Evolutionary conservation across 1,140 invertebrate species (phyloP).

Genomic region (Tetraneura akinire): DNA sequence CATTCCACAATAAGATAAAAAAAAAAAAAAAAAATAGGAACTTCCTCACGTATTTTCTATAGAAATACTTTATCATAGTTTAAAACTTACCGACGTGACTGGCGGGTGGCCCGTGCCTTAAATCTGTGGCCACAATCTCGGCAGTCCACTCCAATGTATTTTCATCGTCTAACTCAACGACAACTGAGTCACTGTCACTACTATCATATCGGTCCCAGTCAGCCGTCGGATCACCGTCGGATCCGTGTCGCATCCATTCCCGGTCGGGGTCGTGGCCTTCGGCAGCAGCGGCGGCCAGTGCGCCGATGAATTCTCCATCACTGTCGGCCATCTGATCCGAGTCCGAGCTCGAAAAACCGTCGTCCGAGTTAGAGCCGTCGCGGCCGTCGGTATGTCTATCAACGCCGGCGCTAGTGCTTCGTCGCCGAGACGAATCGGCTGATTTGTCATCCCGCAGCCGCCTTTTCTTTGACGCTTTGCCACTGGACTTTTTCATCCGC

Average conservation of each 20-base stretch:
- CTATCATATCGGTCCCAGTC: neutral
- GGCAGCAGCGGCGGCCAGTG: neutral
- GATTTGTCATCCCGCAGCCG: too few species aligned
- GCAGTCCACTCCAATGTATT: conserved; percentile 5
- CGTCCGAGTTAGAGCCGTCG: neutral
- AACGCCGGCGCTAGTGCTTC: neutral
- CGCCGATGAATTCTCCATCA: conserved; percentile 3
- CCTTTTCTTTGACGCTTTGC: too few species aligned
- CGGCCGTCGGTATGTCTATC: neutral
- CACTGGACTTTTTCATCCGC: neutral
- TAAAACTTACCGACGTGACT: neutral
- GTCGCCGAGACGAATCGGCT: neutral
- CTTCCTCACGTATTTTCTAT: too few species aligned
- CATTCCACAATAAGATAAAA: too few species aligned
- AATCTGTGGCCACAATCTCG: conserved; percentile 1
- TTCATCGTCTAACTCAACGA: neutral
- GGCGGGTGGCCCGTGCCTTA: neutral
- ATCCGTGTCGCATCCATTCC: neutral
- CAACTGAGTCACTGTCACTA: neutral
- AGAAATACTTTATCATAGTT: too few species aligned
- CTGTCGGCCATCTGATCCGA: neutral
- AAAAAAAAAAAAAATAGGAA: too few species aligned
- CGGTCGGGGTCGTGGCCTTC: neutral
- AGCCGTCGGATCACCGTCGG: neutral
- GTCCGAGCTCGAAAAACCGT: neutral